Evolutionary conservation across 1,140 invertebrate genomes (phyloP).

Genomic region (Ostrea denselamellosa): DNA sequence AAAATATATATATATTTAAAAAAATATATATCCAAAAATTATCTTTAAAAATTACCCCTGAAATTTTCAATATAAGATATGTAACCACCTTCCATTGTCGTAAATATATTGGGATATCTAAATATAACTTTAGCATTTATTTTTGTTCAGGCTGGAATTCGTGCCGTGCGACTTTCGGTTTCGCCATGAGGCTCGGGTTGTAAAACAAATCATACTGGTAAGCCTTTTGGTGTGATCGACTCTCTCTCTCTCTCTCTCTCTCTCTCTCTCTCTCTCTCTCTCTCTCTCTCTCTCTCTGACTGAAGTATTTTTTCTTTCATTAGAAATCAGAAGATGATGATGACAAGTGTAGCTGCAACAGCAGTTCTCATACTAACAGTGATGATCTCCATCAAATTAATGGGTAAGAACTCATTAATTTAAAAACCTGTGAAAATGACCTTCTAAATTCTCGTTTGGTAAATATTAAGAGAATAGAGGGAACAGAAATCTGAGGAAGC

Average conservation of each 20-base stretch:
- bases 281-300: neutral
- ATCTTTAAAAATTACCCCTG: no score
- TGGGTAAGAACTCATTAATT: neutral
- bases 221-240: no score
- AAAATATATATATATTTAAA: no score
- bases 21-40: no score
- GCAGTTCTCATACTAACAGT: neutral
- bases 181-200: neutral
- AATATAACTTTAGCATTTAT: neutral
- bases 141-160: neutral
- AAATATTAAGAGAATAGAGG: no score
- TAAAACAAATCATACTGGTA: no score
- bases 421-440: neutral
- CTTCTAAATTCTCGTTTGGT: no score
- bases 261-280: neutral
- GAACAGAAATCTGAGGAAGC: no score
- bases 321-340: neutral
- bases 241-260: conserved; percentile 17
- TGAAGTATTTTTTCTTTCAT: neutral
- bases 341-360: neutral
- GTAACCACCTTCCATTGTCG: no score
- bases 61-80: no score
- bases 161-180: neutral
- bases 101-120: no score
- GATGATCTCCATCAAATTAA: neutral